These are phyloP conservation scores for Monarcha castaneiventris DNA, from an alignment of 2,113 vertebrate genomes.

Conservation along the genomic window DNA sequence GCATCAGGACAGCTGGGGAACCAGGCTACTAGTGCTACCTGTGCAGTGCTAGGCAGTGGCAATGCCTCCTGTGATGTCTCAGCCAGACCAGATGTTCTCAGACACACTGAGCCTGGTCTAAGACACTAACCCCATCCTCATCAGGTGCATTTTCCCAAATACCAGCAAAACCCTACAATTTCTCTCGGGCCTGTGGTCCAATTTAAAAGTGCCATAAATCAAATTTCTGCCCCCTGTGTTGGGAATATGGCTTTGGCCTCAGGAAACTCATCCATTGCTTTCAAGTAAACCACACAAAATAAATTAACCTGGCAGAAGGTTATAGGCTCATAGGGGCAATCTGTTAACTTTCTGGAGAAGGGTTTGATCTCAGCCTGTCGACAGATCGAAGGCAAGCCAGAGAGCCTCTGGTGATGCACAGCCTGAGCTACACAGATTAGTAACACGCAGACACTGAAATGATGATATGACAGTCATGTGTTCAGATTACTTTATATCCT, in stretches of 20 bases:
- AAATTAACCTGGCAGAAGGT: neutral
- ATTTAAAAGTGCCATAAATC: neutral
- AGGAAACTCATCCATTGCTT: neutral
- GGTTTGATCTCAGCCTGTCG: neutral
- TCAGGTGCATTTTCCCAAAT: neutral
- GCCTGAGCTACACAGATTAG: neutral
- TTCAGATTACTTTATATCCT: neutral
- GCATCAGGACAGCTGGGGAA: neutral
- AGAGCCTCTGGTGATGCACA: neutral
- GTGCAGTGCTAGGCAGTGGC: neutral
- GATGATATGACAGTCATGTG: neutral
- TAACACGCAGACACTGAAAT: neutral
- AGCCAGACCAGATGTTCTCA: neutral
- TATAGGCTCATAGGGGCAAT: neutral
- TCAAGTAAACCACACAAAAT: neutral
- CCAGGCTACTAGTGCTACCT: neutral
- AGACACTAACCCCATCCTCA: neutral
- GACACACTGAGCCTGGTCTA: neutral
- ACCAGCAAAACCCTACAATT: neutral
- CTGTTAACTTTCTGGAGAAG: neutral
- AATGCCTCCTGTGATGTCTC: neutral
- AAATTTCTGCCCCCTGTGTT: neutral
- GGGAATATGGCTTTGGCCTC: neutral
- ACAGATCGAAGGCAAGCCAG: neutral
- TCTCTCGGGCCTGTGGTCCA: neutral